Conservation (phyloP, 2,797 vertebrate genomes). For the Picus viridis region DNA sequence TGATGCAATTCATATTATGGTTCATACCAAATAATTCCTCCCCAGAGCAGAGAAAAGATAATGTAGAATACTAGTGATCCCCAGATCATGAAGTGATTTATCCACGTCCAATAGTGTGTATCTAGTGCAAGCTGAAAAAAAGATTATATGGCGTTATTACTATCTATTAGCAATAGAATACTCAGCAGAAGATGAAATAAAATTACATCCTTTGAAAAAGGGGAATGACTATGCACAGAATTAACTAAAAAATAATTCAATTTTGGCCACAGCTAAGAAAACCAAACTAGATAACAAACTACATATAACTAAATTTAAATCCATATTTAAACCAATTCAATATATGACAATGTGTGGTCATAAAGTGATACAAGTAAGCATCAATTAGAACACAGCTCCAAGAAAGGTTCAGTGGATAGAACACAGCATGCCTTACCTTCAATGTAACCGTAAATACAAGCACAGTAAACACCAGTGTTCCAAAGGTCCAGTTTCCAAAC, state of each 20-base stretch:
- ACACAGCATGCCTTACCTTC: constrained; percentile 83
- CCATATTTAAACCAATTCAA: background rate
- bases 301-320: background rate
- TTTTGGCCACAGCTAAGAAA: background rate
- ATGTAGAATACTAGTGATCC: constrained; percentile 95
- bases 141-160: background rate
- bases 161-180: background rate
- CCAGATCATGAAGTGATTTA: constrained; percentile 99
- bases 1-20: background rate
- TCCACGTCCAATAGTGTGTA: constrained; percentile 98
- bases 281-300: background rate
- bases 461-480: constrained; percentile 95
- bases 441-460: constrained; percentile 96
- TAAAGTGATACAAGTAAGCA: background rate
- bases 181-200: background rate
- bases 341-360: background rate
- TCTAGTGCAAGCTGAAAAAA: constrained; percentile 89
- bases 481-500: constrained; percentile 98
- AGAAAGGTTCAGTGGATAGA: background rate
- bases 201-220: background rate
- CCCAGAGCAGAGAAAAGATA: constrained; percentile 96
- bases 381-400: background rate
- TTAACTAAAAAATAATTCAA: background rate
- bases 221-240: background rate
- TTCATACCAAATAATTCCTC: constrained; percentile 93